These are phyloP conservation scores for Hydrotaea diabolus DNA, from an alignment of 2,888 invertebrate genomes.

Conservation along the genomic window DNA sequence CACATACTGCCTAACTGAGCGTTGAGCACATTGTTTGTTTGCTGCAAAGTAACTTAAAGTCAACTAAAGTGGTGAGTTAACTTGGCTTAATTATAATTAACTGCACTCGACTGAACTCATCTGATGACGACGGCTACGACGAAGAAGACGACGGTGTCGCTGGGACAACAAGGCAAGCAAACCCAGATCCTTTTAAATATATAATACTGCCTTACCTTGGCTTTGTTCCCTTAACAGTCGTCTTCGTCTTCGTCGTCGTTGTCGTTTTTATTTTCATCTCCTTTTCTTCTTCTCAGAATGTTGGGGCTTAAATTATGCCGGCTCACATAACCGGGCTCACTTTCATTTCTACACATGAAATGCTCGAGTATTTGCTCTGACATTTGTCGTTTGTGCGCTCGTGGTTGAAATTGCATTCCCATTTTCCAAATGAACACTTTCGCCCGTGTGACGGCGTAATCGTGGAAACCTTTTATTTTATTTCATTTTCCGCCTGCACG, in stretches of 20 bases:
- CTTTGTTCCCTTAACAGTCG: neutral
- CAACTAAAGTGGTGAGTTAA: constrained; percentile 71
- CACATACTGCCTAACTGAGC: neutral
- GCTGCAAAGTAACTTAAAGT: constrained; percentile 62
- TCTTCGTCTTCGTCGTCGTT: too few relatives aligned
- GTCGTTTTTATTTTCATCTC: neutral
- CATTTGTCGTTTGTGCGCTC: too few relatives aligned
- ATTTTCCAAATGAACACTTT: too few relatives aligned
- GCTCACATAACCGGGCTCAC: constrained; percentile 18
- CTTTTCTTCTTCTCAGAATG: constrained; percentile 1
- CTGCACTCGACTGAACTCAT: constrained; percentile 73
- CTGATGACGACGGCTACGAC: neutral
- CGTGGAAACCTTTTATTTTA: constrained; percentile 27
- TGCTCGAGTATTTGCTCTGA: too few relatives aligned
- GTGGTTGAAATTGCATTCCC: too few relatives aligned
- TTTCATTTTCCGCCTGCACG: constrained; percentile 63
- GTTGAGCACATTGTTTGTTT: constrained; percentile 49
- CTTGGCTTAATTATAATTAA: constrained; percentile 80
- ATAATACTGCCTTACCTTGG: neutral
- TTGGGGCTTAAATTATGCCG: constrained; percentile 39
- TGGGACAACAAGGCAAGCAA: constrained; percentile 20
- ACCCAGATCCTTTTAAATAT: neutral
- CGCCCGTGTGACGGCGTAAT: too few relatives aligned
- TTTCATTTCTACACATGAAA: too few relatives aligned
- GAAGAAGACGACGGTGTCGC: too few relatives aligned